These are phyloP conservation scores for Spodoptera frugiperda DNA, from an alignment of 1,140 invertebrate genomes.

Conservation along the genomic window DNA sequence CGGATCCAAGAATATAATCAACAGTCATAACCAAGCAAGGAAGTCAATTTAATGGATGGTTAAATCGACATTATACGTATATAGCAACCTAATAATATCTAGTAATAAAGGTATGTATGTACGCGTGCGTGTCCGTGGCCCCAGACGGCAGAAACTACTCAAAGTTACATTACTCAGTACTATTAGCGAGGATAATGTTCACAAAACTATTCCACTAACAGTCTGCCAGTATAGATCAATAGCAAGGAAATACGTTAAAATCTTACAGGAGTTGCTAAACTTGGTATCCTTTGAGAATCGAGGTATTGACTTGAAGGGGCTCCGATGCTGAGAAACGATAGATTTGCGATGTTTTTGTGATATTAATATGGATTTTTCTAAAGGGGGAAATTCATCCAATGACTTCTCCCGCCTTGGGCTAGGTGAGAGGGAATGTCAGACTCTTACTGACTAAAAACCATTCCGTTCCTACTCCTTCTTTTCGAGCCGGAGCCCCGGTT, in stretches of 20 bases:
- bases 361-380: too few species aligned
- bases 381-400: too few species aligned
- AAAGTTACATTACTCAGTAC: conserved; percentile 33
- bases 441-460: too few species aligned
- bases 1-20: not conserved
- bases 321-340: conserved; percentile 28
- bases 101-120: too few species aligned
- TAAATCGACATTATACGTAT: too few species aligned
- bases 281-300: conserved; percentile 47
- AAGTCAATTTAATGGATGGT: too few species aligned
- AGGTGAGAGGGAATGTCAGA: too few species aligned
- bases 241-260: conserved; percentile 47
- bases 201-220: conserved; percentile 41
- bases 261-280: conserved; percentile 32
- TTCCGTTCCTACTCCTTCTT: too few species aligned
- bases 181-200: conserved; percentile 30
- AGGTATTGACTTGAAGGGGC: conserved; percentile 17
- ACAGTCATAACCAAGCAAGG: too few species aligned
- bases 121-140: conserved; percentile 1
- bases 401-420: too few species aligned
- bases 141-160: conserved; percentile 39
- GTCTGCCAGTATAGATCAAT: conserved; percentile 34
- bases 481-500: too few species aligned
- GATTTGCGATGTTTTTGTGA: conserved; percentile 1
- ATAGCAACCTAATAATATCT: too few species aligned